phyloP scores from a whole-genome alignment of 1,140 invertebrate genomes.

The Popillia japonica region DNA sequence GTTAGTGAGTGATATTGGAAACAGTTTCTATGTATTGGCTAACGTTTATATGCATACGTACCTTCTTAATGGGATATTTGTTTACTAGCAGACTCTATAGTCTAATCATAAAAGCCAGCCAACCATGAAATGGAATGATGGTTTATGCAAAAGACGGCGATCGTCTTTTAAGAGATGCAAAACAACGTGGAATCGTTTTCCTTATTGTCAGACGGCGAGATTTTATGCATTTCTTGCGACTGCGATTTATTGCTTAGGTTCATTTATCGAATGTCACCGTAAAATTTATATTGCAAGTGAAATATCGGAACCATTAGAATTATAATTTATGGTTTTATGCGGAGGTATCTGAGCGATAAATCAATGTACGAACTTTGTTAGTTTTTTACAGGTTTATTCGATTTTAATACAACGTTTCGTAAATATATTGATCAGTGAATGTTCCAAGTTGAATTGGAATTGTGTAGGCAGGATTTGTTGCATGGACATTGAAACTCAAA shows the following conservation, averaged over 20 bases:
- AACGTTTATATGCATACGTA: background rate
- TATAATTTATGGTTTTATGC: conserved; percentile 11
- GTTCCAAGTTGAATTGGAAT: too few relatives aligned
- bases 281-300: conserved; percentile 9
- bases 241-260: conserved; percentile 17
- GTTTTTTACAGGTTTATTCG: background rate
- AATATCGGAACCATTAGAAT: conserved; percentile 23
- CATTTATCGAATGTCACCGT: conserved; percentile 25
- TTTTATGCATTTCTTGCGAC: background rate
- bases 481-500: too few relatives aligned
- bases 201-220: conserved; percentile 6
- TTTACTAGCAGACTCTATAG: background rate
- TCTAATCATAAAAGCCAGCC: background rate
- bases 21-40: too few relatives aligned
- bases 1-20: too few relatives aligned
- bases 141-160: background rate
- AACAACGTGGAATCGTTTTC: background rate
- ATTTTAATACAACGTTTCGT: too few relatives aligned
- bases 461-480: too few relatives aligned
- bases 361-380: background rate
- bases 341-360: background rate
- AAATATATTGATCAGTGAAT: too few relatives aligned
- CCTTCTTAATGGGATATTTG: background rate
- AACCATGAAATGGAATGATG: background rate
- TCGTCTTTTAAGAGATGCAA: background rate